phyloP scores from a whole-genome alignment of 2,113 vertebrate species.

The Sula dactylatra region DNA sequence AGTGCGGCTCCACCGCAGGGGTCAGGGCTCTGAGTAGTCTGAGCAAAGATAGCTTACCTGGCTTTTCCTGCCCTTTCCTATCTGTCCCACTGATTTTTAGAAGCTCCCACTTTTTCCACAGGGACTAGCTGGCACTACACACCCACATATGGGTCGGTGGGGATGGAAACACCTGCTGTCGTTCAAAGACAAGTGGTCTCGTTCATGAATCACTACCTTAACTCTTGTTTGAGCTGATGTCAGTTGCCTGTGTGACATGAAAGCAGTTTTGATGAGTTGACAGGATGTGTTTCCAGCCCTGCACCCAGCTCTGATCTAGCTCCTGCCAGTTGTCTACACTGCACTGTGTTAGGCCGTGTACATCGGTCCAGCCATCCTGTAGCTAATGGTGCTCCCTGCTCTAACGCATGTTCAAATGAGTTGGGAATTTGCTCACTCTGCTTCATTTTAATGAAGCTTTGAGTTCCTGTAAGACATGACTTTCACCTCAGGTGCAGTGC shows the following conservation, averaged over 20 bases:
- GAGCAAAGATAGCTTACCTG: neutral
- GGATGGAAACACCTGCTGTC: neutral
- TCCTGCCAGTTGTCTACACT: neutral
- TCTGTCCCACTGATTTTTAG: neutral
- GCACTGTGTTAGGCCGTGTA: rapidly evolving
- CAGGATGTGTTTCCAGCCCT: neutral
- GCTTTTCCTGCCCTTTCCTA: neutral
- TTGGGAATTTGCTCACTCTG: neutral
- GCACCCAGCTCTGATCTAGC: neutral
- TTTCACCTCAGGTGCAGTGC: neutral
- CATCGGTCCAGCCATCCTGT: neutral
- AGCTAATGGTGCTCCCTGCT: neutral
- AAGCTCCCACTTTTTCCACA: neutral
- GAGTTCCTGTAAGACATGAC: neutral
- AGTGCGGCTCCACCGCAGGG: neutral
- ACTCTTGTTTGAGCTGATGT: neutral
- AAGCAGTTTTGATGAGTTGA: neutral
- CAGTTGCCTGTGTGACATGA: neutral
- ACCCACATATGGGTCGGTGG: neutral
- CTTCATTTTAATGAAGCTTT: neutral
- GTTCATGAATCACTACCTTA: rapidly evolving
- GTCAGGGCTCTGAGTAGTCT: neutral
- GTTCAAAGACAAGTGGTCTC: neutral
- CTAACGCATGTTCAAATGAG: rapidly evolving
- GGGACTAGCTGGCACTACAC: neutral